phyloP scores from a whole-genome alignment of 2,113 vertebrate species.

The Centrocercus urophasianus region DNA sequence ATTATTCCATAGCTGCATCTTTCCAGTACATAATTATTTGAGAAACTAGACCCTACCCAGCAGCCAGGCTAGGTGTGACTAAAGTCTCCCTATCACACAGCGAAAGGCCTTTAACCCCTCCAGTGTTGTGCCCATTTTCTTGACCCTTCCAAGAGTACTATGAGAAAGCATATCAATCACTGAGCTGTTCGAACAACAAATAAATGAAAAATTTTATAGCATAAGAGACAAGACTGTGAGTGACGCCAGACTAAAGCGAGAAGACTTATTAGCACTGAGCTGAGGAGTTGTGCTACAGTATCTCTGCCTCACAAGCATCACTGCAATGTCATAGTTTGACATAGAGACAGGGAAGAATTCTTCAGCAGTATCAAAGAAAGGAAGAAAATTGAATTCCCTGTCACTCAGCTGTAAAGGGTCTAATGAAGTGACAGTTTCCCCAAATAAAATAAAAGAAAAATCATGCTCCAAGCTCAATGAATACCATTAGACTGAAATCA shows the following conservation, averaged over 20 bases:
- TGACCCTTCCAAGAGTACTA: not conserved
- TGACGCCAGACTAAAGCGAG: not conserved
- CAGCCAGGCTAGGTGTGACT: not conserved
- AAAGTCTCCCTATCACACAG: not conserved
- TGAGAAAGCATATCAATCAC: not conserved
- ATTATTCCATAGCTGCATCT: not conserved
- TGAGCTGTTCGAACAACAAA: not conserved
- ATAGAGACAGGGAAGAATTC: not conserved
- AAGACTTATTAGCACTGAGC: not conserved
- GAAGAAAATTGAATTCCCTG: slow-evolving; percentile 24
- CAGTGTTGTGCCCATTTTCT: not conserved
- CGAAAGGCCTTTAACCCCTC: not conserved
- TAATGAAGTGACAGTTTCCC: slow-evolving; percentile 24
- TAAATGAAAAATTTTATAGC: not conserved
- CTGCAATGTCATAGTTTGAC: not conserved
- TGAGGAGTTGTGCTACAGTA: not conserved
- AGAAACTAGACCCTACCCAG: not conserved
- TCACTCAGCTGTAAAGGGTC: slow-evolving; percentile 7
- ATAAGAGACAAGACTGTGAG: not conserved
- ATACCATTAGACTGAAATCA: not conserved
- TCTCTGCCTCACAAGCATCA: not conserved
- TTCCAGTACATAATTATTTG: not conserved
- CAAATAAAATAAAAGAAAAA: not conserved
- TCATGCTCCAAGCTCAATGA: not conserved
- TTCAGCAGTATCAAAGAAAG: not conserved